Evolutionary conservation across 2,888 invertebrate species (phyloP).

Genomic region (Lochmaea crataegi): DNA sequence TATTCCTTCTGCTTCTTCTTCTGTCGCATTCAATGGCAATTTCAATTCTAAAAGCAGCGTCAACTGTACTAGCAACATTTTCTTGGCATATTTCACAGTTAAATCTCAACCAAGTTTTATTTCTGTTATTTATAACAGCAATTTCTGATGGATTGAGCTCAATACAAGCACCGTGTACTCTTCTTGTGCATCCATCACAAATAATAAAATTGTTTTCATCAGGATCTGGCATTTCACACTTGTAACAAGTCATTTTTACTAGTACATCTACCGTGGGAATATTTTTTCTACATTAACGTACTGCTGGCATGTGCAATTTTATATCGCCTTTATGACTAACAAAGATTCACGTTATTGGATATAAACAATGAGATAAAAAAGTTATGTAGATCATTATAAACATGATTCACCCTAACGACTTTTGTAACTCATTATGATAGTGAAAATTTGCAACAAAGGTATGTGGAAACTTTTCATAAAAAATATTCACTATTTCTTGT

Average conservation of each 20-base stretch:
- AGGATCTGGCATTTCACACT: not conserved
- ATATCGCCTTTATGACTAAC: not conserved
- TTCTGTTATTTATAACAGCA: not conserved
- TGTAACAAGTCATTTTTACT: not conserved
- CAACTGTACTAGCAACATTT: not conserved
- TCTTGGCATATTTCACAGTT: constrained; percentile 7
- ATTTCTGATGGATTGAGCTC: not conserved
- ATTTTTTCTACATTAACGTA: not conserved
- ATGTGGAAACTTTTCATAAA: too few relatives aligned
- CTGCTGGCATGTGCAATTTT: not conserved
- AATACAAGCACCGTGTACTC: not conserved
- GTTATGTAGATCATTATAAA: not conserved
- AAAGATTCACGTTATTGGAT: not conserved
- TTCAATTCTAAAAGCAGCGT: not conserved
- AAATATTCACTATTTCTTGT: too few relatives aligned
- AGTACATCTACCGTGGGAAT: not conserved
- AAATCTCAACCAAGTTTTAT: not conserved
- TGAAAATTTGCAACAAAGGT: not conserved
- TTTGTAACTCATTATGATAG: not conserved
- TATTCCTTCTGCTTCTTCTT: not conserved
- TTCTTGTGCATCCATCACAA: constrained; percentile 6
- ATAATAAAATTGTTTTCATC: not conserved
- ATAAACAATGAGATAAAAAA: constrained; percentile 5
- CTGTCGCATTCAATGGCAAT: not conserved
- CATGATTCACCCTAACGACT: constrained; percentile 3